These are phyloP conservation scores for Dasysyrphus tricinctus DNA, from an alignment of 2,888 invertebrate species.

Conservation along the genomic window DNA sequence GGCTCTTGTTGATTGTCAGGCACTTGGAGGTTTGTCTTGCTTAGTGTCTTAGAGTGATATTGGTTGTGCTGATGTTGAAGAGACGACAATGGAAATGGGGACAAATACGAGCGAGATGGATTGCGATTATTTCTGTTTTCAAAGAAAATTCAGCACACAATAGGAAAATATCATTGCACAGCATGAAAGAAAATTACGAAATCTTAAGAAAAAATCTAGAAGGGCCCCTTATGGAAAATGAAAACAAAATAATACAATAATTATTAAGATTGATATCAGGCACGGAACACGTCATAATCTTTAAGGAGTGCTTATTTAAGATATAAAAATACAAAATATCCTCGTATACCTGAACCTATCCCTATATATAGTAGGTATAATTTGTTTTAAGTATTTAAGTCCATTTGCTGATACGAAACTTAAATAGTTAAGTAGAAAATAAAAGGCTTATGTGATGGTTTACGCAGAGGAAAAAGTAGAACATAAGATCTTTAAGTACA, in stretches of 20 bases:
- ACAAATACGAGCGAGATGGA: slow-evolving; percentile 53
- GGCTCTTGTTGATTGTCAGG: slow-evolving; percentile 56
- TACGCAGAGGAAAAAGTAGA: no score
- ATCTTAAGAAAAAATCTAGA: background rate
- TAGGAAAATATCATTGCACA: slow-evolving; percentile 42
- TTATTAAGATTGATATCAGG: background rate
- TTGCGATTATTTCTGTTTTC: slow-evolving; percentile 19
- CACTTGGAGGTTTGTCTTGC: slow-evolving; percentile 68
- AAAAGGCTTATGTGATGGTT: no score
- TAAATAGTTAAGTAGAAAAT: no score
- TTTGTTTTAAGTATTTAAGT: no score
- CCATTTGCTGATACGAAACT: no score
- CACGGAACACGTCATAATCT: background rate
- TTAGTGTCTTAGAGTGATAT: slow-evolving; percentile 45
- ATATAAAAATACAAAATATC: no score
- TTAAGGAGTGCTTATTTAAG: background rate
- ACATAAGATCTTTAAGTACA: no score
- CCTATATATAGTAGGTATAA: no score
- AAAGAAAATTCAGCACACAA: slow-evolving; percentile 21
- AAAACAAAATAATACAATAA: background rate
- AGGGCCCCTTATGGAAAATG: background rate
- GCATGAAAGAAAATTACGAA: slow-evolving; percentile 41
- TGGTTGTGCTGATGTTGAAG: slow-evolving; percentile 9
- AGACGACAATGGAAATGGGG: slow-evolving; percentile 60
- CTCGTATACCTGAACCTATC: no score